phyloP scores from a whole-genome alignment of 2,888 invertebrate genomes.

The Sarcophaga subvicina region DNA sequence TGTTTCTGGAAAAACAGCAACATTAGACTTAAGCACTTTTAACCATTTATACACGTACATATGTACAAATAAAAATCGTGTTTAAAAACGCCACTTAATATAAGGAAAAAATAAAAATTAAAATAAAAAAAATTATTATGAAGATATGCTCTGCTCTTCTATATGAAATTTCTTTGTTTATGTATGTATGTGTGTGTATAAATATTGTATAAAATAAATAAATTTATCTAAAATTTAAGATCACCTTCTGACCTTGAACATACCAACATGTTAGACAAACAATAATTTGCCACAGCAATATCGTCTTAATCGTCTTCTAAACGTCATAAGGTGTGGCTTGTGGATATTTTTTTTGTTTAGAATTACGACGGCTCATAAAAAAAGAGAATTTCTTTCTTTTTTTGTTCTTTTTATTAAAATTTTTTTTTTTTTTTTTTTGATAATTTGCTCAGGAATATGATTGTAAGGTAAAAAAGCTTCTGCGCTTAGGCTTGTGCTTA shows the following conservation, averaged over 20 bases:
- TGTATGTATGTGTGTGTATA: too few relatives aligned
- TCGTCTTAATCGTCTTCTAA: constrained; percentile 36
- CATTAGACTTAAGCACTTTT: background rate
- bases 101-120: background rate
- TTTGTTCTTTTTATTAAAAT: background rate
- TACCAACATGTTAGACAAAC: constrained; percentile 64
- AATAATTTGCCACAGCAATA: constrained; percentile 29
- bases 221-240: constrained; percentile 65
- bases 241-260: constrained; percentile 67
- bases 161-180: too few relatives aligned
- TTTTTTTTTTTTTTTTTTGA: background rate
- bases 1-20: too few relatives aligned
- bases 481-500: constrained; percentile 18
- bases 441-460: background rate
- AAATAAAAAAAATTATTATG: background rate
- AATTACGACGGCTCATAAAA: background rate
- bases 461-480: constrained; percentile 27
- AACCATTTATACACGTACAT: background rate
- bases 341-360: constrained; percentile 18
- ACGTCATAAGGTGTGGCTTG: constrained; percentile 62
- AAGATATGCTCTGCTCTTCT: too few relatives aligned
- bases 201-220: constrained; percentile 1
- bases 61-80: constrained; percentile 19
- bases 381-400: constrained; percentile 19
- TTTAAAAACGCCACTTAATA: constrained; percentile 64